Evolutionary conservation across 2,888 invertebrate species (phyloP), one percentile per base, ranked within the genome.

Genomic region (Ornithoptera priamus): DNA sequence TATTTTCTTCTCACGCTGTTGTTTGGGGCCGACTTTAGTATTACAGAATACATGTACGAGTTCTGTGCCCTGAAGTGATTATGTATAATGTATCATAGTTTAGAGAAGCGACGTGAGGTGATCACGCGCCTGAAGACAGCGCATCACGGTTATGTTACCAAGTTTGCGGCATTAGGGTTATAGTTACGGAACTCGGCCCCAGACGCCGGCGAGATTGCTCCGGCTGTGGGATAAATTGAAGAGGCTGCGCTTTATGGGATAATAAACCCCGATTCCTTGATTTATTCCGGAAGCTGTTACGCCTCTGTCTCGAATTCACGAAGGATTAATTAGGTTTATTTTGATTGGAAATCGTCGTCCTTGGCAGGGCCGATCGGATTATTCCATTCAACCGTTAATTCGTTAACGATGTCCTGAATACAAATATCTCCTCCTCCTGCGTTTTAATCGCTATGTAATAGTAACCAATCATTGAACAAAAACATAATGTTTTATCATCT

Each of bases 191-290:
- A 60, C 20, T 66, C 50, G 18, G 65, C 46, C 20, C 30, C 50
- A 50, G 62, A 62, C 64, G 63, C 57, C 42, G 24, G 17, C 22
- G 56, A 57, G 64, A 64, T 64, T 60, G 64, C 50, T 60, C 64
- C 59, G 68, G 59, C 68, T 60, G 60, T 22, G 61, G 65, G 65
- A 65, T 60, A 69, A 65, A 69, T 69, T 69, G 69, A 65, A 69
- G 64, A 69, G 24, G 39, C 64, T 65, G 53, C 65, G 61, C 60
- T 69, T 69, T 65, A 69, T 69, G 61, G 65, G 61, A 56, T 69
- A 65, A 69, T 69, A 69, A 69, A 69, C 46, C 46, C 69, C 50
- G 61, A 69, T 69, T 69, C 24, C 65, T 24, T 62, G 69, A 69
- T 65, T 62, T 65, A 69, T 69, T 57, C 61, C 36, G 30, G 30